Evolutionary conservation across 2,797 vertebrate species (phyloP).

Genomic region (Urosaurus nigricauda): DNA sequence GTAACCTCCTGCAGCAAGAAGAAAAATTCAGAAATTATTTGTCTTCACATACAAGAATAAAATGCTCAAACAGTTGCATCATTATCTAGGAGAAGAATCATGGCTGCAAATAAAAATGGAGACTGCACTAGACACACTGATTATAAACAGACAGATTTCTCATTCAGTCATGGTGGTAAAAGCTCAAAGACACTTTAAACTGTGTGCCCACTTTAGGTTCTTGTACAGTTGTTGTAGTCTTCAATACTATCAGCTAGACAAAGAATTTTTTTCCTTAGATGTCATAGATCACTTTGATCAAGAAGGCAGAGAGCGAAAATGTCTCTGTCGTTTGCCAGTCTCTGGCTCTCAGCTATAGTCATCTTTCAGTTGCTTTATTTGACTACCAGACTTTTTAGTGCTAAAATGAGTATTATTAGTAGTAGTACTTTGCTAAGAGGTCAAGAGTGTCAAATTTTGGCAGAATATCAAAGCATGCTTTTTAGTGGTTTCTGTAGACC

Average conservation of each 20-base stretch:
- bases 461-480: slow-evolving; percentile 22
- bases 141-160: background rate
- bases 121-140: background rate
- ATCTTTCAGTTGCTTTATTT: no score
- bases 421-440: slow-evolving; percentile 9
- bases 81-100: background rate
- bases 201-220: background rate
- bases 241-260: background rate
- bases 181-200: background rate
- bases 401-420: background rate
- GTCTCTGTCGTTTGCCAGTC: background rate
- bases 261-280: background rate
- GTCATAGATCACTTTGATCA: background rate
- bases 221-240: background rate
- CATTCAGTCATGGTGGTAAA: background rate
- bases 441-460: slow-evolving; percentile 23
- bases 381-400: slow-evolving; percentile 8
- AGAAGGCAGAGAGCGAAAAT: background rate
- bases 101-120: background rate
- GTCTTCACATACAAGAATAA: no score
- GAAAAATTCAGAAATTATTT: no score
- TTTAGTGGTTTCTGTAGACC: slow-evolving; percentile 23
- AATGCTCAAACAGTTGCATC: no score
- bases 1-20: no score
- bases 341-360: background rate